Evolutionary conservation across 2,113 vertebrate genomes (phyloP), one percentile per base, ranked within the genome.

Genomic region (Microtus montanus): DNA sequence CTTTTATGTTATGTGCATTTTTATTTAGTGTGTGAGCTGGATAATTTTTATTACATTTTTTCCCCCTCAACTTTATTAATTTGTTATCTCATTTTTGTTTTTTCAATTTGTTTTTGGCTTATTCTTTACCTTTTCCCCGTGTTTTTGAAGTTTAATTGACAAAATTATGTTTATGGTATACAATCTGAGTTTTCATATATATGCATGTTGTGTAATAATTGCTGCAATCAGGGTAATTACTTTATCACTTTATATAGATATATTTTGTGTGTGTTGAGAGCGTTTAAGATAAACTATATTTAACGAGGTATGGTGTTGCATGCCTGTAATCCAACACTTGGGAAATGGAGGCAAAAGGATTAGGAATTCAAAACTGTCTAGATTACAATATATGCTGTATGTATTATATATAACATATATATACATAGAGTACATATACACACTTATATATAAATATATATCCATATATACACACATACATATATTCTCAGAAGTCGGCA

Each of bases 21-120:
- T 28, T 66, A 75, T 84, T 33, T 64, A 26, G 22, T 74, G 1
- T 68, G 66, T 77, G 61, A 74, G 71, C 77, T 68, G 14, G 84
- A 80, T 35, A 22, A 64, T 2, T 64, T 52, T 64, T 79, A 17
- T 5, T 14, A 41, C 17, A 73, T 58, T 66, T n/a, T 49, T 41
- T 52, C 44, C n/a, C 61, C n/a, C 12, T 35, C n/a, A 77, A 61
- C 3, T 90, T 95, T 15, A 90, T 52, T 93, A 66, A 38, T 87
- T 87, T 93, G 41, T 91, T 49, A 83, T 41, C n/a, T 87, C 35
- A 73, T 77, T 10, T 91, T 66, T 87, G 88, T 78, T 74, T 5
- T 58, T 61, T 38, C 35, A 61, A 61, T 82, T 61, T 82, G 11
- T 38, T 61, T 82, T 61, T 11, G 1, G 33, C 15, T 44, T 85